A percentile compares a stretch with the other conserved stretches of the same genome.
phyloP scores from a whole-genome alignment of 2,113 vertebrate genomes.

The Labrus mixtus region DNA sequence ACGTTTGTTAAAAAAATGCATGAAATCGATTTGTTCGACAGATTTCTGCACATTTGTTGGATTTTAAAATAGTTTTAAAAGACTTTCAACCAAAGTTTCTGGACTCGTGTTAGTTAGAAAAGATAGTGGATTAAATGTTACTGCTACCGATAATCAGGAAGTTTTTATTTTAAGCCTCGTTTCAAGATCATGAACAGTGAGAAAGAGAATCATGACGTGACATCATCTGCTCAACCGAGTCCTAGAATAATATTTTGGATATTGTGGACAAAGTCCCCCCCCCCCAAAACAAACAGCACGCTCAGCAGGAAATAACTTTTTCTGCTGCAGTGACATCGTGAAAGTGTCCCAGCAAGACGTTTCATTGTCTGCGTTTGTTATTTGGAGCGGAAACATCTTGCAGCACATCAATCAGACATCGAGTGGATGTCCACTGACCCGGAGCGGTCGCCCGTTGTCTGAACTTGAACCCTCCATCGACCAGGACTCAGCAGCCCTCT shows the following conservation, averaged over 20 bases:
- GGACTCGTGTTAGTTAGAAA: too few species aligned
- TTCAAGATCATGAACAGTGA: too few species aligned
- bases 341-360: not conserved
- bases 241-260: not conserved
- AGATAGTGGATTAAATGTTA: too few species aligned
- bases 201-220: not conserved
- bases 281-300: not conserved
- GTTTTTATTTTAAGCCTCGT: too few species aligned
- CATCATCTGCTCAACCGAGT: not conserved
- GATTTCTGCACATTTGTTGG: too few species aligned
- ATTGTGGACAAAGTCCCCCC: not conserved
- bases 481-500: not conserved
- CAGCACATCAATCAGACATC: conserved; percentile 7
- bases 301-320: not conserved
- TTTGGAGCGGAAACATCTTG: conserved; percentile 53
- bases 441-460: conserved; percentile 24
- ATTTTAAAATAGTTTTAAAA: too few species aligned
- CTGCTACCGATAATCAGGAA: too few species aligned
- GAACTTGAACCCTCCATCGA: conserved; percentile 30
- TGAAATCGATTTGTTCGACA: too few species aligned
- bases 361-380: conserved; percentile 40
- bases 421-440: conserved; percentile 40
- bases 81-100: too few species aligned
- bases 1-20: too few species aligned
- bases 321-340: not conserved